Conservation (phyloP, 2,888 invertebrate genomes). For the Tridacna crocea region DNA sequence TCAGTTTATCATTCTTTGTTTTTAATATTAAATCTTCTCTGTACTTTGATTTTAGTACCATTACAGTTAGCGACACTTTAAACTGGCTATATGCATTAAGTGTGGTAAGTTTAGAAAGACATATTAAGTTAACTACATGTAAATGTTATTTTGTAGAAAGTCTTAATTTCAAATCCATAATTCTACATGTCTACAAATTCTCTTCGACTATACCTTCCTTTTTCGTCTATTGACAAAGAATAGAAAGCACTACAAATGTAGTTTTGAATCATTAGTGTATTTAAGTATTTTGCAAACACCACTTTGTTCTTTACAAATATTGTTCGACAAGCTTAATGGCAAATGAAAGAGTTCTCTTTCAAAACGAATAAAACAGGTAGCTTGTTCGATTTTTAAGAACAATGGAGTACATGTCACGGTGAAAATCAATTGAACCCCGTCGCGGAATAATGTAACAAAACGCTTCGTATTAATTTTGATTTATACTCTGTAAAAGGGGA, state of each 20-base stretch:
- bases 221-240: conserved; percentile 5
- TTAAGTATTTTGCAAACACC: conserved; percentile 20
- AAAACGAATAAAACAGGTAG: background rate
- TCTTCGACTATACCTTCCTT: background rate
- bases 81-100: background rate
- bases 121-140: too few relatives aligned
- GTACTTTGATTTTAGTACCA: too few relatives aligned
- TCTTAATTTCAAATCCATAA: background rate
- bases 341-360: background rate
- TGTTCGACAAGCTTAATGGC: conserved; percentile 5
- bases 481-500: too few relatives aligned
- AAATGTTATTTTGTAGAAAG: background rate
- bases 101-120: too few relatives aligned
- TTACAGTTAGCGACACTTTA: too few relatives aligned
- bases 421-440: background rate
- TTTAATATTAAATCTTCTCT: too few relatives aligned
- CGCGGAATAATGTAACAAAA: background rate
- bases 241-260: background rate
- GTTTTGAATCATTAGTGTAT: conserved; percentile 13
- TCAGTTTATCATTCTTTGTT: too few relatives aligned
- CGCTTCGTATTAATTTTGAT: too few relatives aligned
- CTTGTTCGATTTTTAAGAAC: conserved; percentile 7
- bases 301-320: conserved; percentile 22
- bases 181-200: background rate
- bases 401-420: background rate